A percentile compares a stretch with the other conserved stretches of the same genome.
These are phyloP conservation scores for Monoplex corrugatus DNA, from an alignment of 2,888 invertebrate species.

Conservation along the genomic window DNA sequence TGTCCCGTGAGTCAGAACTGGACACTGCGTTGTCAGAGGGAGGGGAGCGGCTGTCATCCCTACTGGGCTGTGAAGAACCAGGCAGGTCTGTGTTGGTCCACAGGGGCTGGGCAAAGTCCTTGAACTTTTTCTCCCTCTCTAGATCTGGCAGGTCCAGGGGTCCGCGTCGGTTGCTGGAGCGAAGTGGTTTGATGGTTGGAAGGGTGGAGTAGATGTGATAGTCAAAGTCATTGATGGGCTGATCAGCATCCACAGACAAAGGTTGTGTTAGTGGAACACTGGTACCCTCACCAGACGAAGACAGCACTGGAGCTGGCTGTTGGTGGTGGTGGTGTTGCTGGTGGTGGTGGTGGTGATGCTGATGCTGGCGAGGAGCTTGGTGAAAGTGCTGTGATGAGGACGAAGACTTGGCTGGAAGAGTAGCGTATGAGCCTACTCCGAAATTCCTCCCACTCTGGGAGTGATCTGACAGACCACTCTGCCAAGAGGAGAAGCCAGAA, in stretches of 20 bases:
- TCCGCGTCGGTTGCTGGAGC: constrained; percentile 29
- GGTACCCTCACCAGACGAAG: not conserved
- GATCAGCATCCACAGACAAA: constrained; percentile 50
- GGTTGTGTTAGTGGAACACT: constrained; percentile 21
- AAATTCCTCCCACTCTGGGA: constrained; percentile 55
- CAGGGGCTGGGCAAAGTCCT: constrained; percentile 60
- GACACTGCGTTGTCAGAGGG: constrained; percentile 60
- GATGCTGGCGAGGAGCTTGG: constrained; percentile 20
- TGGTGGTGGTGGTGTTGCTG: constrained; percentile 6
- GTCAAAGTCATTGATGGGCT: constrained; percentile 56
- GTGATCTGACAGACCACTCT: constrained; percentile 47
- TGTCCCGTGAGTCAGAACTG: constrained; percentile 62
- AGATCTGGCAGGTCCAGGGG: constrained; percentile 52
- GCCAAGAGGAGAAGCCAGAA: constrained; percentile 59
- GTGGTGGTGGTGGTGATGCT: constrained; percentile 16
- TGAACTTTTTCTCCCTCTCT: constrained; percentile 56
- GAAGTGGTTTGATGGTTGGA: constrained; percentile 65
- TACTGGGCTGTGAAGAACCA: constrained; percentile 36
- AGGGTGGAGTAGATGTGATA: constrained; percentile 62
- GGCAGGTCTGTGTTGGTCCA: constrained; percentile 59
- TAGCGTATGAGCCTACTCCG: constrained; percentile 66
- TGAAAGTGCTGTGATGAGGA: constrained; percentile 27
- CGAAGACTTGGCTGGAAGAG: constrained; percentile 62
- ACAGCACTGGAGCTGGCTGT: not conserved
- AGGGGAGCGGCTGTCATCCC: constrained; percentile 57